Base-by-base conservation (phyloP, 2,113 vertebrate genomes). In the Corvus cornix region DNA sequence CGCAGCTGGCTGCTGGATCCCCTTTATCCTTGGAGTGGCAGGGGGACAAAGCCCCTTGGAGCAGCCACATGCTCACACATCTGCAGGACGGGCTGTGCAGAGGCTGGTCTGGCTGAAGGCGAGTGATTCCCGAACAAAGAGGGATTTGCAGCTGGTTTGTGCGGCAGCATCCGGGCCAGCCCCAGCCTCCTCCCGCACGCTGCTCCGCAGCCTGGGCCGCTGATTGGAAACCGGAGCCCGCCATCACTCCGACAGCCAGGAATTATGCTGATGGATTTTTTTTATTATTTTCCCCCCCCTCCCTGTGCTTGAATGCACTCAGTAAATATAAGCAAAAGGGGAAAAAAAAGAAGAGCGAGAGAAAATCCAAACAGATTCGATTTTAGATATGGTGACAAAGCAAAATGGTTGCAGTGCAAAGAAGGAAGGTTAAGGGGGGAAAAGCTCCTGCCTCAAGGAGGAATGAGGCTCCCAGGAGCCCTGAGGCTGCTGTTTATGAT, bases 281-380 rank as follows among this genome's bases (percentile, higher is more conserved):
- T 89, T 67, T 70, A 78, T 94, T 91, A 60, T 59, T 81, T 33
- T 24, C 10, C 1, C 9, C 43, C 8, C 30, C 16, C 7, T 26
- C 79, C 80, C 55, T 2, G 16, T 69, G 87, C 76, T 78, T 86
- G 90, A 90, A 74, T 22, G 67, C 75, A 48, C 56, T 85, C 70
- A 44, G 90, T 52, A 92, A 95, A 92, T 69, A 79, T 16, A 93
- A 96, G 85, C 59, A 81, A 84, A 87, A 21, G 49, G 10, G 11
- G 3, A 4, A 12, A 8, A 58, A 49, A 55, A 44, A 27, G 9
- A 33, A 55, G 33, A 44, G 67, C 0, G 1, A 69, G 77, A 81
- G 87, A 92, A 94, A 93, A 96, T 73, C 77, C 35, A 3, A 93
- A 44, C 75, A 84, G 93, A 96, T 97, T 95, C 76, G 84, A 96